Evolutionary conservation across 2,113 vertebrate genomes (phyloP).

Genomic region (Lampris megalopsis): DNA sequence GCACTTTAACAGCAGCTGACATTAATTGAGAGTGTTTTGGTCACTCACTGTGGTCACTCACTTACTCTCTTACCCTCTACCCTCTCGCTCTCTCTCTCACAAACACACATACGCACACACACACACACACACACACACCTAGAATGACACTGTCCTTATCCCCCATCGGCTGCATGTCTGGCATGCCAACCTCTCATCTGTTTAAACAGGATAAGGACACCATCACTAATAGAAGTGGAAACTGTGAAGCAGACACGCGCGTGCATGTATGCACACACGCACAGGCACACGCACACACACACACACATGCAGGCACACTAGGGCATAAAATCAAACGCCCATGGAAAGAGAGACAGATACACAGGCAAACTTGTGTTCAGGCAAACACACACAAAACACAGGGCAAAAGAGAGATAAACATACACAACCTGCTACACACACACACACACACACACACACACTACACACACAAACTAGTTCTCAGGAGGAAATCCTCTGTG

Average conservation of each 20-base stretch:
- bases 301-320: not conserved
- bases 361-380: not conserved
- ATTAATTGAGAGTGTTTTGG: not conserved
- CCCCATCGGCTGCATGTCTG: slow-evolving; percentile 27
- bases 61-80: not conserved
- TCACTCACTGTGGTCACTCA: not conserved
- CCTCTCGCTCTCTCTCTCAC: not conserved
- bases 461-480: not conserved
- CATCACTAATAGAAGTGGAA: slow-evolving; percentile 37
- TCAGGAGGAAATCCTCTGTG: slow-evolving; percentile 16
- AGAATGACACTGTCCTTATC: not conserved
- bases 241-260: slow-evolving; percentile 4
- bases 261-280: slow-evolving; percentile 3
- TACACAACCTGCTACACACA: not conserved
- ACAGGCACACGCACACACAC: not conserved
- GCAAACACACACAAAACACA: not conserved
- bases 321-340: not conserved
- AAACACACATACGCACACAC: not conserved
- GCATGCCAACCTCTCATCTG: slow-evolving; percentile 38
- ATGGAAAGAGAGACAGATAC: slow-evolving; percentile 8
- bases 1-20: too few species aligned
- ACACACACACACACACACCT: slow-evolving; percentile 7
- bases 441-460: not conserved
- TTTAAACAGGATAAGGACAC: slow-evolving; percentile 35
- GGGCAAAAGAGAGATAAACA: not conserved